phyloP scores from a whole-genome alignment of 2,113 vertebrate species.

The Oenanthe oenanthe region DNA sequence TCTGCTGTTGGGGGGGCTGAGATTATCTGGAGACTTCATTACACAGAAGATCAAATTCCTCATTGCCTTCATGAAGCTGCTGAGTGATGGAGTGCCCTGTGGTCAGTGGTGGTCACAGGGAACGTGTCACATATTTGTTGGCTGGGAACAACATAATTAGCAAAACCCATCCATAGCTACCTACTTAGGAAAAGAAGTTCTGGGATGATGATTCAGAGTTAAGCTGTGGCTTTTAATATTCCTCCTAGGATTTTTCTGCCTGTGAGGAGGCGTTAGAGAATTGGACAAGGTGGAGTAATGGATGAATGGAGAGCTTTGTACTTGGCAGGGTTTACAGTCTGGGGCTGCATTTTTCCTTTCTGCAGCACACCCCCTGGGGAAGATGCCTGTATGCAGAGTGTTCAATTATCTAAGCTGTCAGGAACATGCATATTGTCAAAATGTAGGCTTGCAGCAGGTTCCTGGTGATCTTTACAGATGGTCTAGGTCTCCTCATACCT shows the following conservation, averaged over 20 bases:
- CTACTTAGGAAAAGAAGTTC: not conserved
- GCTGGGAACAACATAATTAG: not conserved
- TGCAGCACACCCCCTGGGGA: conserved; percentile 5
- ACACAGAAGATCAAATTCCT: not conserved
- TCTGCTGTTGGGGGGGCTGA: not conserved
- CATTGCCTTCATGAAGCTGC: not conserved
- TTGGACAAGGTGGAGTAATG: not conserved
- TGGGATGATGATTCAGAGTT: not conserved
- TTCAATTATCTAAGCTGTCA: conserved; percentile 39
- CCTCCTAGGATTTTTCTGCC: not conserved
- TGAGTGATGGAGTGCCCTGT: not conserved
- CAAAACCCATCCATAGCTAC: not conserved
- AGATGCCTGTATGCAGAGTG: conserved; percentile 1
- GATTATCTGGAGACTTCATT: not conserved
- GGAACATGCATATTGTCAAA: not conserved
- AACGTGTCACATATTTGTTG: not conserved
- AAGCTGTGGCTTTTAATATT: not conserved
- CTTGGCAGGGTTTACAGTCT: conserved; percentile 21
- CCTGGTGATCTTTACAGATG: conserved; percentile 3
- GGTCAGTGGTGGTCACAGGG: not conserved
- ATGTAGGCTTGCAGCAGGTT: not conserved
- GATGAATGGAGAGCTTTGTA: not conserved
- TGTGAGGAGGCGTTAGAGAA: not conserved
- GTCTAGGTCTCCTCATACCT: not conserved
- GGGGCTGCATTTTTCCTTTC: conserved; percentile 38